Base-by-base conservation (phyloP, 2,888 invertebrate species). In the Drosophila kuntzei region DNA sequence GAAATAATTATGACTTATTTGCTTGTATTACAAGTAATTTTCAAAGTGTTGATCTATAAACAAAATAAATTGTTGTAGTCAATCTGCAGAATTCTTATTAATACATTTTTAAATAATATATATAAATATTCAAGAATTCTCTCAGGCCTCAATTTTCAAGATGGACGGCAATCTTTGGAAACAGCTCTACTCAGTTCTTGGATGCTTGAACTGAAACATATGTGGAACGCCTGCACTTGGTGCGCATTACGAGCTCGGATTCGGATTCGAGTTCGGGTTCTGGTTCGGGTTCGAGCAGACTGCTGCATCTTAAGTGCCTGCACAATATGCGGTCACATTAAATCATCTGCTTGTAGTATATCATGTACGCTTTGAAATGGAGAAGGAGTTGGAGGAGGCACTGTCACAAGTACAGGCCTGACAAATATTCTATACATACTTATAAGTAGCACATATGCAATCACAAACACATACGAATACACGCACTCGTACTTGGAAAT, bases 281-380 rank as follows among this genome's bases (percentile, higher is more conserved):
- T 55, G 18, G n/a, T 2, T 49, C 37, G 25, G 29, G 43, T 27
- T 60, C 25, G 29, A 53, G 51, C 39, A 58, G 80, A 32, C 43
- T 44, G 68, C 67, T 79, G 70, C 69, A 71, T 54, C 66, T 66
- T 80, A 74, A 67, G 81, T 86, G 70, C 29, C 59, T 55, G 65
- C 74, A 55, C 68, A 71, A 71, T 88, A 80, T 82, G 87, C 76
- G 89, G 90, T 90, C 74, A 77, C 89, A 79, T 87, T 87, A 89
- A 88, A 89, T 88, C 90, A 90, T 88, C 82, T 88, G 86, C 80
- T 89, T 66, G 76, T 79, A 79, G 88, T 89, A 79, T 85, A 77
- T 85, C 89, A 89, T 71, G 71, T 65, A 37, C 46, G 58, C 64
- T 50, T 36, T 25, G 53, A 57, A 63, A 67, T 64, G 65, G 73